phyloP scores from a whole-genome alignment of 2,888 invertebrate species.

The Sminthurides aquaticus region DNA sequence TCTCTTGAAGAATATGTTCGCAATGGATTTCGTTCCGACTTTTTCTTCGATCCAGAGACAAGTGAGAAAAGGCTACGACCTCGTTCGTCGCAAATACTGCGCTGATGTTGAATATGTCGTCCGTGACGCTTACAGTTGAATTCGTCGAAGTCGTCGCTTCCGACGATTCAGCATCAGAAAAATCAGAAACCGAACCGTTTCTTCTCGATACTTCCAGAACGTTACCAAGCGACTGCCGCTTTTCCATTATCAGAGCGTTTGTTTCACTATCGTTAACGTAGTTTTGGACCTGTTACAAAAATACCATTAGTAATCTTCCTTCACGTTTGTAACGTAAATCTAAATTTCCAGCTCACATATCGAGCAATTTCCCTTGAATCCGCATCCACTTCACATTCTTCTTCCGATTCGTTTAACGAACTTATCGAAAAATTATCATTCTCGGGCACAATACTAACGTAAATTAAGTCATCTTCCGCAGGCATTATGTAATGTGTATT shows the following conservation, averaged over 20 bases:
- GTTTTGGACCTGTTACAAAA: not conserved
- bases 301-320: no score
- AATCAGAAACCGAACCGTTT: not conserved
- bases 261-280: not conserved
- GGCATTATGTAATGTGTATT: not conserved
- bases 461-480: not conserved
- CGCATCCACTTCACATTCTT: not conserved
- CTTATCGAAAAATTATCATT: not conserved
- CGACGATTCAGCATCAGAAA: not conserved
- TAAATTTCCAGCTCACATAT: no score
- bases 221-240: not conserved
- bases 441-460: conserved; percentile 1
- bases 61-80: not conserved
- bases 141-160: not conserved
- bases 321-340: no score
- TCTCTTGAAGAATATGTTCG: not conserved
- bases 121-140: not conserved
- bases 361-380: not conserved
- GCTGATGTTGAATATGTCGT: not conserved
- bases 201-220: not conserved
- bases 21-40: not conserved
- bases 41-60: not conserved
- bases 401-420: not conserved
- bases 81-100: not conserved
- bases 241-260: not conserved